Percentiles rank a stretch among this genome's conserved stretches.
Evolutionary conservation across 1,140 invertebrate species (phyloP).

Genomic region (Micrasema longulum): DNA sequence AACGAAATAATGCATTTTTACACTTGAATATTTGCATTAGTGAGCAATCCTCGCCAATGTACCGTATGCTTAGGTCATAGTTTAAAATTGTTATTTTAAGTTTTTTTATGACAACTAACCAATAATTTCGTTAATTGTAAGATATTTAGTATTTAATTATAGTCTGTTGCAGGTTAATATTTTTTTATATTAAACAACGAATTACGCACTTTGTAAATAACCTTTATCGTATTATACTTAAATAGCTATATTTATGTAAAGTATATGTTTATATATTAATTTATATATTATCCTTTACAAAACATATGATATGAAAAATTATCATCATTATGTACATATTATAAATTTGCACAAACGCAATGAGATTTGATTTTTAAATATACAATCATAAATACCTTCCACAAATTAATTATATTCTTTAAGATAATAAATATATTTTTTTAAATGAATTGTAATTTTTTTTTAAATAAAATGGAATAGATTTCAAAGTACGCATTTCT

Average conservation of each 20-base stretch:
- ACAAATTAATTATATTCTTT: too few species aligned
- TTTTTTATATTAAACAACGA: constrained; percentile 42
- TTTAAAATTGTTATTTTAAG: constrained; percentile 35
- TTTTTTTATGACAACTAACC: constrained; percentile 52
- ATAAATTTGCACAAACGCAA: background rate
- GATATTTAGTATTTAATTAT: constrained; percentile 24
- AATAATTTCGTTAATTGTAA: constrained; percentile 44
- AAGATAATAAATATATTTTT: too few species aligned
- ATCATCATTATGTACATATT: constrained; percentile 23
- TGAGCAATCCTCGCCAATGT: constrained; percentile 53
- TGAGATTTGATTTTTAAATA: too few species aligned
- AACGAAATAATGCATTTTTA: constrained; percentile 16
- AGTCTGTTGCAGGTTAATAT: constrained; percentile 24
- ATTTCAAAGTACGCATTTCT: too few species aligned
- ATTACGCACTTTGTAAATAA: constrained; percentile 53
- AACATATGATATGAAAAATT: background rate
- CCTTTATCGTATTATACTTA: constrained; percentile 26
- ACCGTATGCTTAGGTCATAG: constrained; percentile 44
- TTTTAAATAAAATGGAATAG: too few species aligned
- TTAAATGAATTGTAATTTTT: too few species aligned
- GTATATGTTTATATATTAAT: constrained; percentile 1
- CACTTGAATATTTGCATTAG: constrained; percentile 43
- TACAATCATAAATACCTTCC: too few species aligned
- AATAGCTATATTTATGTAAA: constrained; percentile 39
- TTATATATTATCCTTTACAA: constrained; percentile 14